Base-by-base conservation (phyloP, 1,140 invertebrate genomes). In the Phymastichus coffea region DNA sequence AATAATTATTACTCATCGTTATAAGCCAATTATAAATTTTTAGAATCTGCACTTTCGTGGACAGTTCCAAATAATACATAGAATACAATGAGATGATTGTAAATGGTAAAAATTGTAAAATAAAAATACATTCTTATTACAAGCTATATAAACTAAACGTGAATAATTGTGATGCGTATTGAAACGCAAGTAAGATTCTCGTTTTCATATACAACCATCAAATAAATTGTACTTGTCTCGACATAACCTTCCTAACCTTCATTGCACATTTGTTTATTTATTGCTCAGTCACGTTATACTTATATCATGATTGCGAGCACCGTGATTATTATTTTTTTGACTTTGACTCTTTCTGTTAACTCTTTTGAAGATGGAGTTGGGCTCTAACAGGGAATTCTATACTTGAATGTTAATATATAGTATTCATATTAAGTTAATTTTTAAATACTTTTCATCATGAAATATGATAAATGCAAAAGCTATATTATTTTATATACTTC, bases 71-170 rank as follows among this genome's bases (percentile, higher is more conserved):
- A n/a, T n/a, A n/a, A n/a, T n/a, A n/a, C n/a, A n/a, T n/a, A n/a
- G n/a, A n/a, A n/a, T n/a, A n/a, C n/a, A n/a, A n/a, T n/a, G n/a
- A 37, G 8, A 23, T 37, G 2, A 14, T 20, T 48, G 15, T 19
- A 30, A 23, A 48, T n/a, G 33, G 30, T 48, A 57, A 47, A 38
- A 57, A 38, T n/a, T 48, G 40, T 19, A 57, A 48, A 57, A 48
- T 48, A 48, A 38, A 22, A 20, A n/a, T n/a, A n/a, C n/a, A n/a
- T n/a, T n/a, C n/a, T n/a, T n/a, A n/a, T n/a, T n/a, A n/a, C n/a
- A n/a, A n/a, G n/a, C n/a, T n/a, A n/a, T n/a, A n/a, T n/a, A n/a
- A n/a, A n/a, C n/a, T n/a, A n/a, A n/a, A n/a, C n/a, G n/a, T n/a
- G n/a, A n/a, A n/a, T n/a, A 26, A 26, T 40, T 30, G 48, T 41